phyloP scores from a whole-genome alignment of 2,797 vertebrate genomes.

The Semotilus atromaculatus region DNA sequence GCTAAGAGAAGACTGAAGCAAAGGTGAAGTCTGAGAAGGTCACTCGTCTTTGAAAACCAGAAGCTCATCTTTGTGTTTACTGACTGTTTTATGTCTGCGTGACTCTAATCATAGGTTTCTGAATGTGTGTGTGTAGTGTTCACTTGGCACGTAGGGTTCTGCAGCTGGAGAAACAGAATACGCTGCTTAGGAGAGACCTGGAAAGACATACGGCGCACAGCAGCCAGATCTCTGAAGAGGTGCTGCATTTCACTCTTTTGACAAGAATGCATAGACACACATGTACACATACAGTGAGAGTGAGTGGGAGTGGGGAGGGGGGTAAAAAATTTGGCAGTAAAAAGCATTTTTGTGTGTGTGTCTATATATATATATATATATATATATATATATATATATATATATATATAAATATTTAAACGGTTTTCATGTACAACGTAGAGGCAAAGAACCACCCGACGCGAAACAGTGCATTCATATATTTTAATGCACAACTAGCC shows the following conservation, averaged over 20 bases:
- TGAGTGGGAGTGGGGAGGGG: no score
- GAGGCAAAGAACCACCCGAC: no score
- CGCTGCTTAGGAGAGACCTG: conserved; percentile 88
- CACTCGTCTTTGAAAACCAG: not conserved
- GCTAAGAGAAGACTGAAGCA: conserved; percentile 94
- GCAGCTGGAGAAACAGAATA: conserved; percentile 95
- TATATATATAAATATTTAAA: no score
- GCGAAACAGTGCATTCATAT: no score
- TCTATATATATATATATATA: not conserved
- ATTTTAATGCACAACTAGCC: no score
- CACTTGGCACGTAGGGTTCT: conserved; percentile 95
- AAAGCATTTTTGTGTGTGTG: not conserved
- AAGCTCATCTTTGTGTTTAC: conserved; percentile 32
- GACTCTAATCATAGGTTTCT: conserved; percentile 61
- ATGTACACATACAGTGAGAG: not conserved
- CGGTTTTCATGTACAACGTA: no score
- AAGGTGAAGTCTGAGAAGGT: conserved; percentile 79
- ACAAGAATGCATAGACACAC: conserved; percentile 23
- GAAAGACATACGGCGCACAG: conserved; percentile 83
- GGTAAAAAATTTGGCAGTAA: not conserved
- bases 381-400: no score
- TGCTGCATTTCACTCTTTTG: conserved; percentile 68
- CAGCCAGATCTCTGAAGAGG: conserved; percentile 88
- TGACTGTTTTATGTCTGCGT: conserved; percentile 19
- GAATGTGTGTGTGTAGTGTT: conserved; percentile 78